Conservation (phyloP, 2,888 invertebrate species). For the Belgica antarctica region DNA sequence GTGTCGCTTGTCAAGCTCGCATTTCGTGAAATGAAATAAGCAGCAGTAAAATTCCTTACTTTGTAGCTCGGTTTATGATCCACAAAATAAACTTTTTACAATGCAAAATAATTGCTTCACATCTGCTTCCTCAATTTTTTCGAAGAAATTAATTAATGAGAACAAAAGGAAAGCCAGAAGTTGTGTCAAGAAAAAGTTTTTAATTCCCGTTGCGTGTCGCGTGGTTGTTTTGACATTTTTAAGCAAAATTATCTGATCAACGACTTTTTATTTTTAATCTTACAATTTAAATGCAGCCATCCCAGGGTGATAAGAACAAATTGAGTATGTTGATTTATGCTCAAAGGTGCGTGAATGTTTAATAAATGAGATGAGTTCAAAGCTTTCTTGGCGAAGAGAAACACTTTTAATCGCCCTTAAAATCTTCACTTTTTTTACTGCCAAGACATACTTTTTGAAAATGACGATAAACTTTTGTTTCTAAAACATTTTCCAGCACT, state of each 20-base stretch:
- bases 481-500: too few relatives aligned
- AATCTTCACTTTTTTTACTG: too few relatives aligned
- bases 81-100: neutral
- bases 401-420: too few relatives aligned
- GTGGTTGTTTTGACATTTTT: neutral
- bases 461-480: too few relatives aligned
- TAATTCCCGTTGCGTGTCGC: conserved; percentile 23
- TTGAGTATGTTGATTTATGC: too few relatives aligned
- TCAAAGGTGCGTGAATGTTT: too few relatives aligned
- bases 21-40: conserved; percentile 11
- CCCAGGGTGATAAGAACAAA: too few relatives aligned
- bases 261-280: neutral
- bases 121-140: conserved; percentile 39
- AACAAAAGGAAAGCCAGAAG: conserved; percentile 3
- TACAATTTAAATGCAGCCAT: too few relatives aligned
- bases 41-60: neutral
- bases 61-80: conserved; percentile 8
- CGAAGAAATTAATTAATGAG: conserved; percentile 35
- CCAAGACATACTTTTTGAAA: too few relatives aligned
- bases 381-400: neutral
- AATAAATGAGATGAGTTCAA: too few relatives aligned
- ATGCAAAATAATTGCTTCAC: conserved; percentile 38
- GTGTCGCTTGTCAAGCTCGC: neutral
- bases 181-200: neutral
- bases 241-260: neutral